Evolutionary conservation across 2,888 invertebrate species (phyloP).

Genomic region (Calliphora vomitoria): DNA sequence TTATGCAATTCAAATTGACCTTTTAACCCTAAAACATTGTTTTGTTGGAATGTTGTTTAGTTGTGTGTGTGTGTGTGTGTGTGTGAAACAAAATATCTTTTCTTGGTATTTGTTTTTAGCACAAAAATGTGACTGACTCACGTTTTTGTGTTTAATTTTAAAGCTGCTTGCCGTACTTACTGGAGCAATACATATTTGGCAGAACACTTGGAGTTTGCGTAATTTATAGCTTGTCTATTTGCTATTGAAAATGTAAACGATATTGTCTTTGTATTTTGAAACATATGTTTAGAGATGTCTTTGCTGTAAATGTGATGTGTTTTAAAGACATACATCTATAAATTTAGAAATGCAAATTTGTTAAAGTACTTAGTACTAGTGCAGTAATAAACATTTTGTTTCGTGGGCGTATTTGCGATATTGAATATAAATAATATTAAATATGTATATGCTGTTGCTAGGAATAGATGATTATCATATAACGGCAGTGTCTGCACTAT

Average conservation of each 20-base stretch:
- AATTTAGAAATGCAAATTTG: neutral
- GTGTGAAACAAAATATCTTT: slow-evolving; percentile 7
- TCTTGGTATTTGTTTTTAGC: neutral
- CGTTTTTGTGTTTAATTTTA: slow-evolving; percentile 30
- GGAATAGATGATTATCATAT: neutral
- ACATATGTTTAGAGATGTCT: neutral
- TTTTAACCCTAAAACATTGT: slow-evolving; percentile 64
- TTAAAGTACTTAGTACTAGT: neutral
- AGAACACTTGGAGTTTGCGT: slow-evolving; percentile 25
- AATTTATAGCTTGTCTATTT: neutral
- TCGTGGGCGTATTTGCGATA: slow-evolving; percentile 40
- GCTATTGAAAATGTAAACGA: neutral
- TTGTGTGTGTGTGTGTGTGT: neutral
- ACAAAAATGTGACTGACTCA: slow-evolving; percentile 42
- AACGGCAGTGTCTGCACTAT: no score
- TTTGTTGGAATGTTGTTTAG: neutral
- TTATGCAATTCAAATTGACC: slow-evolving; percentile 62
- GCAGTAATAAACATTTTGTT: neutral
- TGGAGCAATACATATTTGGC: neutral
- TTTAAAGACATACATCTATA: neutral
- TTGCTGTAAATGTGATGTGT: neutral
- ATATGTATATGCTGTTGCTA: slow-evolving; percentile 19
- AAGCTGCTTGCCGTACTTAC: neutral
- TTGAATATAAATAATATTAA: neutral
- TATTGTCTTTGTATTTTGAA: neutral